These are phyloP conservation scores for Neoniphon sammara DNA, from an alignment of 2,797 vertebrate species.

Conservation along the genomic window DNA sequence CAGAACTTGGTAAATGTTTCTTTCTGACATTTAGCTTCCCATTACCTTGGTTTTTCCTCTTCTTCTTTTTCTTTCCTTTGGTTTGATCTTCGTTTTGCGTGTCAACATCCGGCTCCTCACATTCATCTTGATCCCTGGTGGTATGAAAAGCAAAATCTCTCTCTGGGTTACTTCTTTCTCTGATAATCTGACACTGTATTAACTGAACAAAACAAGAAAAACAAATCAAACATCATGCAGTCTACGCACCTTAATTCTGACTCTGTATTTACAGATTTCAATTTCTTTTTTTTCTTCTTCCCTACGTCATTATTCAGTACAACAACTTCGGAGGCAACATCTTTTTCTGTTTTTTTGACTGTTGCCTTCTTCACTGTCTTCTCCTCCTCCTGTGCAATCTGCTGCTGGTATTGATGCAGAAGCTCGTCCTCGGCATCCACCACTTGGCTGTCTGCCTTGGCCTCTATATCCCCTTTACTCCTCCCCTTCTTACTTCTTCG, in stretches of 20 bases:
- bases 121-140: constrained; percentile 65
- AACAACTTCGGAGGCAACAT: constrained; percentile 71
- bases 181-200: constrained; percentile 64
- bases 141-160: constrained; percentile 12
- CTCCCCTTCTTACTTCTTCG: constrained; percentile 77
- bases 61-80: constrained; percentile 87
- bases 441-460: constrained; percentile 63
- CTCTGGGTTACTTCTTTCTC: constrained; percentile 26
- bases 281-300: constrained; percentile 93
- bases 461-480: constrained; percentile 67
- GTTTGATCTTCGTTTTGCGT: constrained; percentile 79
- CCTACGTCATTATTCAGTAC: constrained; percentile 83
- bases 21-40: not conserved
- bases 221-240: constrained; percentile 2
- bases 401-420: constrained; percentile 86
- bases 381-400: constrained; percentile 86
- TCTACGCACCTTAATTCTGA: constrained; percentile 77
- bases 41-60: constrained; percentile 82
- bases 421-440: constrained; percentile 84
- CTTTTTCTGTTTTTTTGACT: constrained; percentile 81
- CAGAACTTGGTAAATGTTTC: not conserved
- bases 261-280: constrained; percentile 74
- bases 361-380: constrained; percentile 83
- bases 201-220: not conserved
- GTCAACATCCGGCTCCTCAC: constrained; percentile 63